Evolutionary conservation across 1,140 invertebrate genomes (phyloP).

Genomic region (Trypoxylus dichotomus): DNA sequence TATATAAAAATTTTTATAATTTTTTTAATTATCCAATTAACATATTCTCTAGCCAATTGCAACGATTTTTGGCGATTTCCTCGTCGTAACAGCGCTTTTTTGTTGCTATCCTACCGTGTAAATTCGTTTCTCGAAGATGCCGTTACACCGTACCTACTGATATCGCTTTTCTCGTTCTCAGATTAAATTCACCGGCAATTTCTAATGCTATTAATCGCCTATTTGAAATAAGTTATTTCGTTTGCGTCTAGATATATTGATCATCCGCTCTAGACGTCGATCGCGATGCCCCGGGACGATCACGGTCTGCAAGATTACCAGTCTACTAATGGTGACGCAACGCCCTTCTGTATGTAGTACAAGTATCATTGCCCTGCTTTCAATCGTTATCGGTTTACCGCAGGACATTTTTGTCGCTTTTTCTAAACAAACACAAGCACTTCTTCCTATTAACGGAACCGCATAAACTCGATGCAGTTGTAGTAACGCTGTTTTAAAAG

Average conservation of each 20-base stretch:
- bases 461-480: too few relatives aligned
- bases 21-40: background rate
- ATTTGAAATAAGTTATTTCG: too few relatives aligned
- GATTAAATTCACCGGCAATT: background rate
- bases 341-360: background rate
- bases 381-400: background rate
- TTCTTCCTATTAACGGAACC: background rate
- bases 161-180: background rate
- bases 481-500: too few relatives aligned
- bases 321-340: background rate
- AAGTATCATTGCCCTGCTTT: background rate
- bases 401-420: background rate
- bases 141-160: background rate
- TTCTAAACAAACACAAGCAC: background rate
- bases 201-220: background rate
- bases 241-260: background rate
- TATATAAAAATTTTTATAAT: background rate
- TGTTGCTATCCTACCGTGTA: background rate
- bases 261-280: background rate
- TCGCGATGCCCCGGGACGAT: background rate
- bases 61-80: background rate
- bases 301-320: slow-evolving; percentile 2
- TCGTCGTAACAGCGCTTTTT: background rate
- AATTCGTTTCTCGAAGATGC: background rate
- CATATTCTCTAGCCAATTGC: background rate